These are phyloP conservation scores for Hyposoter didymator DNA, from an alignment of 2,888 invertebrate species.

Conservation along the genomic window DNA sequence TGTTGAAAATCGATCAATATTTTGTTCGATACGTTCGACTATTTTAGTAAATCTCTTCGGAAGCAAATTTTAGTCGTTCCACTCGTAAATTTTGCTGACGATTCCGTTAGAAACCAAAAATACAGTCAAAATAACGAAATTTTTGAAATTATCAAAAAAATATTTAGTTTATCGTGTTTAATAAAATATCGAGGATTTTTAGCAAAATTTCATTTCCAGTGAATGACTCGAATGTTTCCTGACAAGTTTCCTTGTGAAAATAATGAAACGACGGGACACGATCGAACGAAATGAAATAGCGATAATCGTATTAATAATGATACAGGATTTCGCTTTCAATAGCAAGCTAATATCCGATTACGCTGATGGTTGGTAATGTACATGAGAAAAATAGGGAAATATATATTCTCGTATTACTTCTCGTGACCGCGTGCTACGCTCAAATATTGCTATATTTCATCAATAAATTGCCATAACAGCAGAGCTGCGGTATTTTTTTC, in stretches of 20 bases:
- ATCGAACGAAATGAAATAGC: neutral
- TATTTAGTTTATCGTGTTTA: too few species aligned
- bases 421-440: constrained; percentile 42
- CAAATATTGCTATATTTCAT: constrained; percentile 22
- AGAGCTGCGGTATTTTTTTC: constrained; percentile 13
- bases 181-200: too few species aligned
- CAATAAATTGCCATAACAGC: constrained; percentile 37
- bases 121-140: too few species aligned
- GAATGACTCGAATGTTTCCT: neutral
- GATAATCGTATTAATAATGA: constrained; percentile 18
- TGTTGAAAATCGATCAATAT: too few species aligned
- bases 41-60: too few species aligned
- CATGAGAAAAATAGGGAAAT: constrained; percentile 14
- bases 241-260: neutral
- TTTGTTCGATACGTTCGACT: too few species aligned
- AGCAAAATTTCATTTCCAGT: too few species aligned
- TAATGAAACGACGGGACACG: neutral
- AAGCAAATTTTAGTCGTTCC: too few species aligned
- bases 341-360: constrained; percentile 47
- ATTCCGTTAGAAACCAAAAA: too few species aligned
- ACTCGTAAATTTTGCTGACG: too few species aligned
- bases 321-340: constrained; percentile 29
- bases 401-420: constrained; percentile 51
- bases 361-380: constrained; percentile 18
- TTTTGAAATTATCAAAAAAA: too few species aligned